Percentiles rank a stretch among this genome's conserved stretches.
These are phyloP conservation scores for Chionis minor DNA, from an alignment of 2,113 vertebrate species.

Conservation along the genomic window DNA sequence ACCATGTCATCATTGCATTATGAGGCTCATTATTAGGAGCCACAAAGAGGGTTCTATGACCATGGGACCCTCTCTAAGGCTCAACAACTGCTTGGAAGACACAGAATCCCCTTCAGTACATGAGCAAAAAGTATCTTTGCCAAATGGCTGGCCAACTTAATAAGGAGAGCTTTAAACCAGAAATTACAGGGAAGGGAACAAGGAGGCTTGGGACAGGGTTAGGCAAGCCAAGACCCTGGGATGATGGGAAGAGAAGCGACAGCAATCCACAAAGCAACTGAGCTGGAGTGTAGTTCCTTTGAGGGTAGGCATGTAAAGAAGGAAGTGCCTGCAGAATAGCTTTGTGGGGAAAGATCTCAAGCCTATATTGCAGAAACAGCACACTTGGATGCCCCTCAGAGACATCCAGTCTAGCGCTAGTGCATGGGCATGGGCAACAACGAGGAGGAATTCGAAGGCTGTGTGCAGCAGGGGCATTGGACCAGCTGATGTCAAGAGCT, in stretches of 20 bases:
- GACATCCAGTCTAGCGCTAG: background rate
- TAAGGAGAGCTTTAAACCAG: background rate
- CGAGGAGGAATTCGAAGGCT: background rate
- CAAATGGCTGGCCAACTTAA: background rate
- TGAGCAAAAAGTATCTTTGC: background rate
- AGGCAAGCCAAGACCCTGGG: background rate
- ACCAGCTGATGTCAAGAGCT: background rate
- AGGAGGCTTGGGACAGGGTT: background rate
- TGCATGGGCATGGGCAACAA: background rate
- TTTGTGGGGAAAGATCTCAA: background rate
- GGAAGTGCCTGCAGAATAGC: background rate
- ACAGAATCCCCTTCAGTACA: background rate
- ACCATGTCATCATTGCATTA: background rate
- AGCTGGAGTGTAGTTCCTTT: background rate
- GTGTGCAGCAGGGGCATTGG: background rate
- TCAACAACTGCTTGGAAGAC: background rate
- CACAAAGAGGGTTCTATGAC: background rate
- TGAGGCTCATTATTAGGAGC: background rate
- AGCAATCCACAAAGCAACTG: background rate
- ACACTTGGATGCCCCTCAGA: background rate
- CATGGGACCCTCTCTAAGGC: background rate
- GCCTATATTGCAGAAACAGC: rapidly evolving
- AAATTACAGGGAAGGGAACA: background rate
- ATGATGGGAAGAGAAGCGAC: background rate
- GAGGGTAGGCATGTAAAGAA: background rate